Base-by-base conservation (phyloP, 2,113 vertebrate species). In the Acanthisitta chloris region DNA sequence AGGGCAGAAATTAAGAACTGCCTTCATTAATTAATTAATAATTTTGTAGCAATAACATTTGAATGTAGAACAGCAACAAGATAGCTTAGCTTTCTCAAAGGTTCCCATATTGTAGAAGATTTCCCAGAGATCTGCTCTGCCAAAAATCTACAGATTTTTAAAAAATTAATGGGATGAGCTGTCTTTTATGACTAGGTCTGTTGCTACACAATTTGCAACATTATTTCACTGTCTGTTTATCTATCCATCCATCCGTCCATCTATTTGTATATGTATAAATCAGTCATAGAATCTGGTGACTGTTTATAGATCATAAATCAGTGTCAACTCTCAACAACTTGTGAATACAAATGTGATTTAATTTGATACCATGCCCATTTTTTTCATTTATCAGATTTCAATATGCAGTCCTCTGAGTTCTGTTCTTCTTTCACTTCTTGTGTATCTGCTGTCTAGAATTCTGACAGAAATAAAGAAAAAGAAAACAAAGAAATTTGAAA, bases 311-410 rank as follows among this genome's bases (percentile, higher is more conserved):
- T 94, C 92, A 94, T 97, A 97, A 97, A 98, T 98, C 97, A 97
- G 92, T 89, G 95, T 96, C 87, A 45, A 81, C 87, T 97, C 88
- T 96, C 96, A 96, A 88, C 86, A 97, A 86, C 81, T 81, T 94
- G 91, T 97, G 97, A 97, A 97, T 97, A 97, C 82, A 97, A 97
- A 98, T 97, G 92, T 96, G 95, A 97, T 96, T 96, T 97, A 94
- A 95, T 93, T 97, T 97, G 96, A 97, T 94, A 92, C 78, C 3
- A 10, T 92, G 95, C 90, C 94, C 73, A 65, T 92, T 96, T 97
- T 96, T 97, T 95, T 95, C 83, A 91, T 95, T 96, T 95, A 96
- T 97, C 84, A 92, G 88, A 86, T 96, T 97, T 95, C 91, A 92
- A 67, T 96, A 82, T 42, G 55, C 31, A 85, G 38, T 78, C 94